Base-by-base conservation (phyloP, 2,797 vertebrate species). In the Varecia variegata region DNA sequence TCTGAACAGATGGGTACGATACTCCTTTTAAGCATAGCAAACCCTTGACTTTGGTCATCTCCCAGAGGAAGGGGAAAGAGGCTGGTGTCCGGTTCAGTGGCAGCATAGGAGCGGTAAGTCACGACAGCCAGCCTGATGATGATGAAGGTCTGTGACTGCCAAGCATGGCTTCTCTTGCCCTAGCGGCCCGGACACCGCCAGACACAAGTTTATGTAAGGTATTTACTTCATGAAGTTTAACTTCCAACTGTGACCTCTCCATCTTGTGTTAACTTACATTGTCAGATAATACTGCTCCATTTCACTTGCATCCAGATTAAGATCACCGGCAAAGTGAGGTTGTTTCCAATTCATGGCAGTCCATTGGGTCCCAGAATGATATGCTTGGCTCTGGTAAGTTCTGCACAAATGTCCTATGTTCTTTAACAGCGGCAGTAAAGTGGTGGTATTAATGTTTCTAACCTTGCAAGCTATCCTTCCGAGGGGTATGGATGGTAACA, bases 301-400 rank as follows among this genome's bases (percentile, higher is more conserved):
- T 91, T 88, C 20, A 38, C 32, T 96, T 95, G 83, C 10, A 74
- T 95, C 50, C 23, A 74, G 73, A 45, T 71, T 21, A 88, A 68
- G 30, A 40, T 27, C 32, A 84, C 18, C 1, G 10, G 35, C 52
- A 71, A 10, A 32, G 47, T 90, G 58, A 93, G 3, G 50, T 32
- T 10, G 54, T 90, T 58, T 85, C 58, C 32, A 73, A 7, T 73
- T 81, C n/a, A 20, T 74, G 1, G 6, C 23, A 77, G n/a, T 13
- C n/a, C 18, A 0, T 11, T 15, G 17, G 27, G 71, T 83, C 40
- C 62, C 52, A 50, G 71, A 32, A 62, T 83, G 40, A 62, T 23
- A 65, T 6, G 23, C 40, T 20, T 47, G 45, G n/a, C 50, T 85
- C 56, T 43, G 43, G 20, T 74, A 54, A 92, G 38, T 90, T 91